These are phyloP conservation scores for Seira sanloemensis DNA, from an alignment of 2,888 invertebrate genomes.

Conservation along the genomic window DNA sequence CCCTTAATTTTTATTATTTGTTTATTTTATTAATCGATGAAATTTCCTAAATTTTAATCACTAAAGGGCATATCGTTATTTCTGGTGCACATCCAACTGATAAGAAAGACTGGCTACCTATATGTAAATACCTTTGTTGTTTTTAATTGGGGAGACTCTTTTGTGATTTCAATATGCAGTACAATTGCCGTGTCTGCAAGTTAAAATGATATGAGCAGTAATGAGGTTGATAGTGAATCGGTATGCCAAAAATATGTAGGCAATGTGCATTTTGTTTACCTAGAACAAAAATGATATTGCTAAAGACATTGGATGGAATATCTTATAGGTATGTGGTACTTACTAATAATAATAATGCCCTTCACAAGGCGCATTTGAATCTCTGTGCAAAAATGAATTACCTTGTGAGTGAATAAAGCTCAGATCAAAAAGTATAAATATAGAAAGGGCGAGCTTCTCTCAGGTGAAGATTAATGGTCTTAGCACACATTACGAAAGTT, in stretches of 20 bases:
- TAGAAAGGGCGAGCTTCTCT: conserved; percentile 38
- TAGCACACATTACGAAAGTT: background rate
- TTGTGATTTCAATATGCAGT: too few relatives aligned
- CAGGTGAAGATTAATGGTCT: conserved; percentile 50
- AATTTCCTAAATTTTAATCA: background rate
- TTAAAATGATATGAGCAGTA: background rate
- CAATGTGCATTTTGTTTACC: background rate
- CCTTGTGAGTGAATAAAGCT: too few relatives aligned
- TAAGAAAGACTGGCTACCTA: too few relatives aligned
- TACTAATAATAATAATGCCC: background rate
- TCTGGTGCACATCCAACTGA: too few relatives aligned
- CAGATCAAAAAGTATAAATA: conserved; percentile 5
- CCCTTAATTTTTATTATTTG: background rate
- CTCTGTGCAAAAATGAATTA: conserved; percentile 23
- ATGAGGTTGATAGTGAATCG: background rate
- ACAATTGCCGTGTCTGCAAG: too few relatives aligned
- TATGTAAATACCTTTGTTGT: too few relatives aligned
- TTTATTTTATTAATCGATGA: background rate
- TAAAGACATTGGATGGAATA: background rate
- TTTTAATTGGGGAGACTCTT: too few relatives aligned
- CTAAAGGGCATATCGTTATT: too few relatives aligned
- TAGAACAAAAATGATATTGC: background rate
- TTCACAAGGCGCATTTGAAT: conserved; percentile 24
- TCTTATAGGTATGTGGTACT: background rate
- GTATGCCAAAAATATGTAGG: background rate